phyloP scores from a whole-genome alignment of 2,797 vertebrate genomes.

The Coregonus suidteri region DNA sequence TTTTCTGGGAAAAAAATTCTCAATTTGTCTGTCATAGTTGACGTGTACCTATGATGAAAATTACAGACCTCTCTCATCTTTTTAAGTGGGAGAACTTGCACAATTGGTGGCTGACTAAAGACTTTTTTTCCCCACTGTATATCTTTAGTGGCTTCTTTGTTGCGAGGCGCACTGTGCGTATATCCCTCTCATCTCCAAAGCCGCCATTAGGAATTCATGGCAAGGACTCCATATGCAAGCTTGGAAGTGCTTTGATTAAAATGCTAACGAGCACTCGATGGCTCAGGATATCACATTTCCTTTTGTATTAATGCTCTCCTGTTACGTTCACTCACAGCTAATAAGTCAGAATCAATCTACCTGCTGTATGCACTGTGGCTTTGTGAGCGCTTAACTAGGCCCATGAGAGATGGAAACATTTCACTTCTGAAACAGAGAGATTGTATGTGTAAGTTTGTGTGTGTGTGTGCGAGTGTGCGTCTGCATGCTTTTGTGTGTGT shows the following conservation, averaged over 20 bases:
- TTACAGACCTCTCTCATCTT: too few species aligned
- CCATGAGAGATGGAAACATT: slow-evolving; percentile 75
- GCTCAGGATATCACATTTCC: slow-evolving; percentile 79
- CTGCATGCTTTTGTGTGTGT: slow-evolving; percentile 49
- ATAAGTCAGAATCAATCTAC: slow-evolving; percentile 80
- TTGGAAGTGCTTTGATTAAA: slow-evolving; percentile 78
- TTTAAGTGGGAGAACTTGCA: too few species aligned
- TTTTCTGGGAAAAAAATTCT: too few species aligned
- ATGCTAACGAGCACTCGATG: slow-evolving; percentile 79
- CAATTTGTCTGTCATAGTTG: too few species aligned
- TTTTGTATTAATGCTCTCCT: slow-evolving; percentile 80
- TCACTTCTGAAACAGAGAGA: slow-evolving; percentile 71
- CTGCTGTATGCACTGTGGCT: slow-evolving; percentile 68
- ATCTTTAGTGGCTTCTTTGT: slow-evolving; percentile 57
- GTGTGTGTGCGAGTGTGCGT: slow-evolving; percentile 60
- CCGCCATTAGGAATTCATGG: slow-evolving; percentile 73
- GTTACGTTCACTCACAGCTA: slow-evolving; percentile 78
- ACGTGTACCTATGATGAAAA: too few species aligned
- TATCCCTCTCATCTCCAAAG: slow-evolving; percentile 66
- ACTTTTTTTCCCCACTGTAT: slow-evolving; percentile 1
- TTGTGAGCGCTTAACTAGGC: slow-evolving; percentile 76
- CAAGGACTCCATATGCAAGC: slow-evolving; percentile 69
- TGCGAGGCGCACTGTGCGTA: slow-evolving; percentile 31
- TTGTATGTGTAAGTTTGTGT: slow-evolving; percentile 42
- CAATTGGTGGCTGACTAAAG: too few species aligned